Percentiles rank a stretch among this genome's conserved stretches.
These are phyloP conservation scores for Montipora capricornis DNA, from an alignment of 64 coral and sea anemone genomes.

Conservation along the genomic window DNA sequence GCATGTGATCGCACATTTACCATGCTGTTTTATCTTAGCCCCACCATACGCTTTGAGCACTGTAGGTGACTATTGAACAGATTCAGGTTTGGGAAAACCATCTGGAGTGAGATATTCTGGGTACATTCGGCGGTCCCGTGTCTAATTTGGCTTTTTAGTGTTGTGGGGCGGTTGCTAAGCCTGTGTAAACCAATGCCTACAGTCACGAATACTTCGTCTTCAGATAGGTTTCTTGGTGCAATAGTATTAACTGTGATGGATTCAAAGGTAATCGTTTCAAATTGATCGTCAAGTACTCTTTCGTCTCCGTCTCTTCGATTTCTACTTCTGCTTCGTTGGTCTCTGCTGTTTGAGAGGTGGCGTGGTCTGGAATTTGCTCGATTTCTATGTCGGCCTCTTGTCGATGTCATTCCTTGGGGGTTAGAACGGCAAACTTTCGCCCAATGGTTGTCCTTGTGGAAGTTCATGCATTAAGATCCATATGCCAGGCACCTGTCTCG, in stretches of 20 bases:
- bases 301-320: background rate
- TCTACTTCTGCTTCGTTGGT: conserved; percentile 10
- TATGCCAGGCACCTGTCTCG: conserved; percentile 49
- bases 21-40: conserved; percentile 32
- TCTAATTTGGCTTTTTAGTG: conserved; percentile 65
- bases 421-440: conserved; percentile 38
- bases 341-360: conserved; percentile 7
- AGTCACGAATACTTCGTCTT: conserved; percentile 66
- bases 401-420: background rate
- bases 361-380: background rate
- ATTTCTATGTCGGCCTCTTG: background rate
- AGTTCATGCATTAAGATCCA: conserved; percentile 46
- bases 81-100: conserved; percentile 27
- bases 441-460: conserved; percentile 59
- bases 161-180: background rate
- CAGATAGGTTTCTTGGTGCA: background rate
- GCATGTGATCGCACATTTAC: conserved; percentile 55
- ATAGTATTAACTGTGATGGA: conserved; percentile 59
- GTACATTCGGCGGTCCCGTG: conserved; percentile 65
- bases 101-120: conserved; percentile 44
- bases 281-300: conserved; percentile 28
- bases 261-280: conserved; percentile 67
- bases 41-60: conserved; percentile 63
- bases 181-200: conserved; percentile 55
- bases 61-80: conserved; percentile 52